Percentiles rank a stretch among this genome's conserved stretches.
Evolutionary conservation across 2,888 invertebrate species (phyloP).

Genomic region (Monopis laevigella): DNA sequence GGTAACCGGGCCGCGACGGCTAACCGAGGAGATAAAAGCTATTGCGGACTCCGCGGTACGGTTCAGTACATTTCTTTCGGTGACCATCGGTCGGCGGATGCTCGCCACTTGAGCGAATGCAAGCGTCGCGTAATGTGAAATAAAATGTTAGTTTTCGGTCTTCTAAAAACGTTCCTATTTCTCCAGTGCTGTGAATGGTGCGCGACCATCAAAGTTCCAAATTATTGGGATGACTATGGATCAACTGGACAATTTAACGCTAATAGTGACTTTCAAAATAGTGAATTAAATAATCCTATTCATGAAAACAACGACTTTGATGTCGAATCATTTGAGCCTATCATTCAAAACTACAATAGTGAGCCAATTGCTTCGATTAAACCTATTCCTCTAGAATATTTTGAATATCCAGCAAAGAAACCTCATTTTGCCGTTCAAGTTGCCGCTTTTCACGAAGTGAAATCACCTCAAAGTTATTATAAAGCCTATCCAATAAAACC

Average conservation of each 20-base stretch:
- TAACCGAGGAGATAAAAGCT: slow-evolving; percentile 63
- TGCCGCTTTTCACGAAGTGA: slow-evolving; percentile 46
- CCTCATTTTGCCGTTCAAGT: slow-evolving; percentile 49
- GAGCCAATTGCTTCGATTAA: slow-evolving; percentile 16
- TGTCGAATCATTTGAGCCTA: slow-evolving; percentile 25
- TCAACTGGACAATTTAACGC: not conserved
- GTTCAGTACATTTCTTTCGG: slow-evolving; percentile 44
- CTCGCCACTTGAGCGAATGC: not conserved
- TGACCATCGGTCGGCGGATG: slow-evolving; percentile 33
- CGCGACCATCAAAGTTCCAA: slow-evolving; percentile 44
- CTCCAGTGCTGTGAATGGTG: slow-evolving; percentile 44
- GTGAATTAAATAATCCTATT: slow-evolving; percentile 38
- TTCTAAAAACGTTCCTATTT: slow-evolving; percentile 32
- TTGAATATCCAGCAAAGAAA: slow-evolving; percentile 48
- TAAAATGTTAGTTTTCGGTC: slow-evolving; percentile 34
- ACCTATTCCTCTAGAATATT: slow-evolving; percentile 40
- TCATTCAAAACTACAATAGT: slow-evolving; percentile 12
- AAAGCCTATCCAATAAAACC: slow-evolving; percentile 42
- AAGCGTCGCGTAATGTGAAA: slow-evolving; percentile 42
- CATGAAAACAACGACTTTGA: slow-evolving; percentile 25
- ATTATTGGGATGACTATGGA: slow-evolving; percentile 33
- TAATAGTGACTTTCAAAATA: slow-evolving; percentile 23
- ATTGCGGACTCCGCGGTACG: slow-evolving; percentile 37
- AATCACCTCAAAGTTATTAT: slow-evolving; percentile 41
- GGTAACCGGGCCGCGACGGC: slow-evolving; percentile 53